These are phyloP conservation scores for Argyra leucocephala DNA, from an alignment of 2,888 invertebrate species.

Conservation along the genomic window DNA sequence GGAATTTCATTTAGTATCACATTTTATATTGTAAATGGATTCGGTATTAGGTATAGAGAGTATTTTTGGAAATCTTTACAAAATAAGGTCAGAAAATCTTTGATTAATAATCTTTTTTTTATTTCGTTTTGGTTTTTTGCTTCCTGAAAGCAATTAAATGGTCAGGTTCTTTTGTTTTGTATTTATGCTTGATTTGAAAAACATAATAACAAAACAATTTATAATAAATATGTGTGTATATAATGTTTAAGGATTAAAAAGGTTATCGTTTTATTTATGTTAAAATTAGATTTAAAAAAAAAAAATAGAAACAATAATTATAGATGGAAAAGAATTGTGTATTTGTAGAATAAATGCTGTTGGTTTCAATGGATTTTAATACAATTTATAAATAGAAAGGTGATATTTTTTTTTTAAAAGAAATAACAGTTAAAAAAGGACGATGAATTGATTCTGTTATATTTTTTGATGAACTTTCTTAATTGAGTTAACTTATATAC, in stretches of 20 bases:
- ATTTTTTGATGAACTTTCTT: no score
- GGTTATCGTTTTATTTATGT: not conserved
- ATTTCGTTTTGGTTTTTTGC: not conserved
- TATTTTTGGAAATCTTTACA: not conserved
- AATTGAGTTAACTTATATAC: no score
- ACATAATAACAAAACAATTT: not conserved
- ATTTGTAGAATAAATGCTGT: no score
- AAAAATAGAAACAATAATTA: no score
- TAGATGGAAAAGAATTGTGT: no score
- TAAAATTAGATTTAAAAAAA: not conserved
- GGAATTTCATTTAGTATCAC: not conserved
- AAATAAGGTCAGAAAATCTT: not conserved
- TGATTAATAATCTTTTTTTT: not conserved
- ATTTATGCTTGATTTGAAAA: not conserved
- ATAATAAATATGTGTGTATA: not conserved
- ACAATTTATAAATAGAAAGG: no score
- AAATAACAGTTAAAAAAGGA: no score
- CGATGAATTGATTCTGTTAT: no score
- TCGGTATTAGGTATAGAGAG: not conserved
- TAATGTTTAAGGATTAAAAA: not conserved
- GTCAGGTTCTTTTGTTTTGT: conserved; percentile 1
- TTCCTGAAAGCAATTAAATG: not conserved
- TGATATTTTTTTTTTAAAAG: no score
- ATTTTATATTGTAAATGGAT: not conserved
- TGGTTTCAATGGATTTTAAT: no score